phyloP scores from a whole-genome alignment of 2,797 vertebrate genomes.

The Dermochelys coriacea region DNA sequence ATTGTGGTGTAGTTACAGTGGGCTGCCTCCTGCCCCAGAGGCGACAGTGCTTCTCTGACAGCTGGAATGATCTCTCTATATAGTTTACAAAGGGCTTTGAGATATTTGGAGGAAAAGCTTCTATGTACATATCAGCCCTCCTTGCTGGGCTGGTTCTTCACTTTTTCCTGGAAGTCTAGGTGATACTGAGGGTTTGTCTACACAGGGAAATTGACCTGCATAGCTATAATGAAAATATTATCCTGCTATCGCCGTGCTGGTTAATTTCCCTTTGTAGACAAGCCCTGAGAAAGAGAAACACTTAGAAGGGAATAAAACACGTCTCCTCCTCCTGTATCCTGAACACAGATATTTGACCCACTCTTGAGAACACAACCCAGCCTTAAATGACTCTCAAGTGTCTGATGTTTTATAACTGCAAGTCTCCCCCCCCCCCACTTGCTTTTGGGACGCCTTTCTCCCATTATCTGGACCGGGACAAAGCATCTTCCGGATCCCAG shows the following conservation, averaged over 20 bases:
- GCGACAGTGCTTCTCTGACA: accelerated
- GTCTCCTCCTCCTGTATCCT: neutral
- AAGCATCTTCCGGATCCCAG: neutral
- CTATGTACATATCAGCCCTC: neutral
- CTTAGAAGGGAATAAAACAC: neutral
- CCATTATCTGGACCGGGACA: neutral
- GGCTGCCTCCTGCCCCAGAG: neutral
- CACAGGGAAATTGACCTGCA: accelerated
- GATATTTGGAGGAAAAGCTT: conserved; percentile 3
- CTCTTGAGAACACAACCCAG: neutral
- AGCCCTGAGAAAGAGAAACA: neutral
- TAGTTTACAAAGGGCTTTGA: neutral
- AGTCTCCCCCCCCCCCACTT: neutral
- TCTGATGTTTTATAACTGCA: neutral
- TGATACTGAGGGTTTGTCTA: neutral
- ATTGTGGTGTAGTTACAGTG: neutral
- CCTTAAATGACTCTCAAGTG: neutral
- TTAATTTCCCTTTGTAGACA: accelerated
- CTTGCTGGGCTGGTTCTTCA: neutral
- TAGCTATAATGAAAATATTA: neutral
- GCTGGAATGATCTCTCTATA: neutral
- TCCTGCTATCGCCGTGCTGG: neutral
- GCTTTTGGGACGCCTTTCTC: neutral
- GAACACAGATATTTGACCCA: neutral
- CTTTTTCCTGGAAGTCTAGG: neutral